Percentiles rank a stretch among this genome's conserved stretches.
Conservation (phyloP, 1,140 invertebrate genomes). For the Papilio aristodemus region DNA sequence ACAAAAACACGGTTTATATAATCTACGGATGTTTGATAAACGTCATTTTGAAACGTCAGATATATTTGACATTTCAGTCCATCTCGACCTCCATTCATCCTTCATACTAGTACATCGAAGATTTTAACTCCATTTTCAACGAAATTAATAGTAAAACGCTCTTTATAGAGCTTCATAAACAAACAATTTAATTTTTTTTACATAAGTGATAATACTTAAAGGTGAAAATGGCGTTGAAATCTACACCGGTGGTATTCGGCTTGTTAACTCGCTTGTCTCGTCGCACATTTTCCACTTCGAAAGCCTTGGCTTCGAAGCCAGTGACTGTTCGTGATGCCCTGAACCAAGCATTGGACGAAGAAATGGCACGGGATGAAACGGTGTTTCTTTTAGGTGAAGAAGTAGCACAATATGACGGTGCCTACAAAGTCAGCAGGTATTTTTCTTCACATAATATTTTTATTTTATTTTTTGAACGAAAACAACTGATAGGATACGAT, state of each 20-base stretch:
- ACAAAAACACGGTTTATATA: background rate
- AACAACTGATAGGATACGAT: no score
- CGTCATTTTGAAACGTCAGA: background rate
- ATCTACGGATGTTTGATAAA: background rate
- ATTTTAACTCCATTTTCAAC: conserved; percentile 61
- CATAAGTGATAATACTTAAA: conserved; percentile 36
- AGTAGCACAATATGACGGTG: conserved; percentile 99
- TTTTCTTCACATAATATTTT: background rate
- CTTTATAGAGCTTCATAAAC: conserved; percentile 43
- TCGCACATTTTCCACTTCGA: conserved; percentile 67
- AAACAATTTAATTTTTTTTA: conserved; percentile 41
- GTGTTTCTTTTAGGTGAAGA: conserved; percentile 98
- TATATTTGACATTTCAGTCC: conserved; percentile 21
- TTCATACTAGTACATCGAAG: conserved; percentile 48
- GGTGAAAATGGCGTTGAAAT: conserved; percentile 76
- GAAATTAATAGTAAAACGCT: conserved; percentile 41
- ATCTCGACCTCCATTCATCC: conserved; percentile 77
- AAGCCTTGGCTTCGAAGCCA: conserved; percentile 82
- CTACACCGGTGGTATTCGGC: conserved; percentile 63
- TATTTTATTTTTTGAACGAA: background rate
- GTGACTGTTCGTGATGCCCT: conserved; percentile 98
- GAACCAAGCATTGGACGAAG: conserved; percentile 98
- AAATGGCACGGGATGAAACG: conserved; percentile 95
- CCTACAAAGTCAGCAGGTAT: conserved; percentile 92
- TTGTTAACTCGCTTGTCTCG: conserved; percentile 54